phyloP scores from a whole-genome alignment of 2,888 invertebrate species.

The Epirrita christyi region DNA sequence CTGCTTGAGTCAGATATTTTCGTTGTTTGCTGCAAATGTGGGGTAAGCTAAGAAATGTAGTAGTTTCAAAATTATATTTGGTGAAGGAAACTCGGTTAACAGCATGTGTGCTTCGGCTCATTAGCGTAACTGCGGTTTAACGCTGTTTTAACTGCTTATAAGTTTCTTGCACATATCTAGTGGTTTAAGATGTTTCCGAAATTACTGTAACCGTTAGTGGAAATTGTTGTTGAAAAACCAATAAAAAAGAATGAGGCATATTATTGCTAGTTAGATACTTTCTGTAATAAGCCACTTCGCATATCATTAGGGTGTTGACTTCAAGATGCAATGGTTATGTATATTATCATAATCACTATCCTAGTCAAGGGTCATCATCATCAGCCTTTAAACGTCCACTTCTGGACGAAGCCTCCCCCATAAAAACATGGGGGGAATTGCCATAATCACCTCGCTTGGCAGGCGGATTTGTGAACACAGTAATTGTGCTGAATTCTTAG shows the following conservation, averaged over 20 bases:
- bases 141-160: constrained; percentile 48
- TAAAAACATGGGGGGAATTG: too few relatives aligned
- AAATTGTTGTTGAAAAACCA: not conserved
- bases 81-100: constrained; percentile 23
- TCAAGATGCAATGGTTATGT: too few relatives aligned
- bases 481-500: too few relatives aligned
- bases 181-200: constrained; percentile 4
- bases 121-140: constrained; percentile 55
- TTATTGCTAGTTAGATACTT: not conserved
- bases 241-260: not conserved
- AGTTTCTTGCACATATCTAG: constrained; percentile 27
- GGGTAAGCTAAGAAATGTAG: constrained; percentile 8
- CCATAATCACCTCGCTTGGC: too few relatives aligned
- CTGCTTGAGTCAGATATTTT: not conserved
- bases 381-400: too few relatives aligned
- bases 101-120: constrained; percentile 44
- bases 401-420: too few relatives aligned
- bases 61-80: constrained; percentile 29
- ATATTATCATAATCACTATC: too few relatives aligned
- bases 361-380: too few relatives aligned
- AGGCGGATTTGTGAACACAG: too few relatives aligned
- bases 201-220: constrained; percentile 1
- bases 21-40: not conserved
- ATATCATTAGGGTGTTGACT: too few relatives aligned
- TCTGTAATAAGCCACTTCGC: too few relatives aligned